Evolutionary conservation across 2,888 invertebrate species (phyloP).

Genomic region (Chrysodeixis includens): DNA sequence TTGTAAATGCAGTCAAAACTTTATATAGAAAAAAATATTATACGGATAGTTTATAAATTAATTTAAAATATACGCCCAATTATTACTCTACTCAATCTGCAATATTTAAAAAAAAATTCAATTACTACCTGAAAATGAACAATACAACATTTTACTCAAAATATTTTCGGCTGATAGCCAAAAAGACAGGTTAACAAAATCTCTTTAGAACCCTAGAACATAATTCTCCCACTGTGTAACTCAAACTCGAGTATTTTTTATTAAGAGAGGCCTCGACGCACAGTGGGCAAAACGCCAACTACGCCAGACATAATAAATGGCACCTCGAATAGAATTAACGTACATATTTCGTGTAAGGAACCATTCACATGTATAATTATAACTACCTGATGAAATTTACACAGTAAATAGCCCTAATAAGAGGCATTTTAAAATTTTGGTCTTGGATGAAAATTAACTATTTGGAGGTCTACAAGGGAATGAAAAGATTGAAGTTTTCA

Average conservation of each 20-base stretch:
- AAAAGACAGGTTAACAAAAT: conserved; percentile 4
- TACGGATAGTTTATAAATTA: no score
- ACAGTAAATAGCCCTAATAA: no score
- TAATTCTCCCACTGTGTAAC: conserved; percentile 3
- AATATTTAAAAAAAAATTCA: no score
- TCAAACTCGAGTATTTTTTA: conserved; percentile 23
- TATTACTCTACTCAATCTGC: no score
- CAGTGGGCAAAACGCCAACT: conserved; percentile 74
- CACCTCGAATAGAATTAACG: conserved; percentile 72
- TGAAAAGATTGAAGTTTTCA: no score
- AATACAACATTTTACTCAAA: not conserved
- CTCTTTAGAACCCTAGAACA: not conserved
- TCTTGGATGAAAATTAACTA: no score
- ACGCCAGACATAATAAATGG: conserved; percentile 74
- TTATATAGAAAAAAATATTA: no score
- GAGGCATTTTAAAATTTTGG: no score
- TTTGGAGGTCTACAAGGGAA: no score
- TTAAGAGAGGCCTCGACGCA: conserved; percentile 52
- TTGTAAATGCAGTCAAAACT: no score
- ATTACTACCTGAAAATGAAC: not conserved
- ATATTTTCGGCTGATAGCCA: not conserved
- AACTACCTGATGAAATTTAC: no score
- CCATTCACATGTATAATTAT: not conserved
- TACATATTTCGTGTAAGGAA: conserved; percentile 53
- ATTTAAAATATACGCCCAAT: no score